Conservation (phyloP, 2,113 vertebrate species). For the Stegastes partitus region DNA sequence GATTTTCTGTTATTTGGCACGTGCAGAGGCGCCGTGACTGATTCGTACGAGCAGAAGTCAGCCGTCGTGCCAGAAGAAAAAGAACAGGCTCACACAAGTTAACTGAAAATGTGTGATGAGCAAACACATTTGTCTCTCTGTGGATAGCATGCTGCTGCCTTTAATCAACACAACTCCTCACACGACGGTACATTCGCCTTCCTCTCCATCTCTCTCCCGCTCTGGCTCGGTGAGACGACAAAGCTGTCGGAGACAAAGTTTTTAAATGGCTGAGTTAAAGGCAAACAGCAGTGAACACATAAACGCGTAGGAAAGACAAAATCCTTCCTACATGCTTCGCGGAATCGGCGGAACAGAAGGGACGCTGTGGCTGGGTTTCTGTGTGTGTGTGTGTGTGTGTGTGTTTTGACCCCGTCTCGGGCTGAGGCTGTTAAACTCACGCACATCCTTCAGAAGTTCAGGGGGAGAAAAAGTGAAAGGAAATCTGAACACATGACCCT, state of each 20-base stretch:
- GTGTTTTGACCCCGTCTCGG: constrained; percentile 43
- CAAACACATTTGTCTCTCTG: constrained; percentile 28
- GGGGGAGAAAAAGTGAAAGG: constrained; percentile 76
- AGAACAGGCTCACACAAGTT: constrained; percentile 22
- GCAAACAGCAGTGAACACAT: constrained; percentile 20
- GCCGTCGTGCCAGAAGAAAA: constrained; percentile 9
- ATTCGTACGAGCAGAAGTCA: constrained; percentile 14
- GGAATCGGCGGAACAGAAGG: constrained; percentile 39
- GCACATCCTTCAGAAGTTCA: constrained; percentile 76
- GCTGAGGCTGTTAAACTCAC: constrained; percentile 60
- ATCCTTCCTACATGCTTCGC: neutral
- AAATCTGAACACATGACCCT: constrained; percentile 80
- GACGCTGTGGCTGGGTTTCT: constrained; percentile 36
- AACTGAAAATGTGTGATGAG: constrained; percentile 47
- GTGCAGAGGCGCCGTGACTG: neutral
- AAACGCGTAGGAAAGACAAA: neutral
- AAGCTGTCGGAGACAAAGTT: constrained; percentile 37
- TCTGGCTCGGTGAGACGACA: constrained; percentile 8
- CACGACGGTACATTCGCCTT: constrained; percentile 25
- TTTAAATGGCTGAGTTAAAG: constrained; percentile 29
- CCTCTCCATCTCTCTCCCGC: constrained; percentile 32
- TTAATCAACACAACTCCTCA: constrained; percentile 55
- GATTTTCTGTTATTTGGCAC: constrained; percentile 1
- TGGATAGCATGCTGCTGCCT: constrained; percentile 29
- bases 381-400: too few species aligned